These are phyloP conservation scores for Actinopyga echinites DNA, from an alignment of 53 echinoderm and acorn worm species.

Conservation along the genomic window DNA sequence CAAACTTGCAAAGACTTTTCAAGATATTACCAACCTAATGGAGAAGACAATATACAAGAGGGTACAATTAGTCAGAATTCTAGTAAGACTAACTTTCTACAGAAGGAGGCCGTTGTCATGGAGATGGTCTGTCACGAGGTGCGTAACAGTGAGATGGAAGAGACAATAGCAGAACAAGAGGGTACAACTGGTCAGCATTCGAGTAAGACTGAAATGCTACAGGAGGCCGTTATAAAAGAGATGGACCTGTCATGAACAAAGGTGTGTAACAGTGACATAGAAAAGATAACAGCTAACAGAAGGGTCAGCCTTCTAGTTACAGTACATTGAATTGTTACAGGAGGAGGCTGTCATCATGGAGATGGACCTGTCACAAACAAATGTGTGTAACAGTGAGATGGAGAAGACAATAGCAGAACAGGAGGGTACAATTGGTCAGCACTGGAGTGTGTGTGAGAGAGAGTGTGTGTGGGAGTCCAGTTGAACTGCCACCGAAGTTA, in stretches of 20 bases:
- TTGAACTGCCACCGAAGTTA: too few relatives aligned
- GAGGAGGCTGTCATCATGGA: background rate
- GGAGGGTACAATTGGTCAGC: background rate
- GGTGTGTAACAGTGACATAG: background rate
- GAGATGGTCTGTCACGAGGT: background rate
- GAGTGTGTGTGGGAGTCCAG: too few relatives aligned
- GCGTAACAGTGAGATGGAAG: background rate
- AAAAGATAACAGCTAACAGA: background rate
- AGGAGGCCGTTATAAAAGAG: background rate
- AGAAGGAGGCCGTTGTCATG: constrained; percentile 1
- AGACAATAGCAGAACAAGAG: background rate
- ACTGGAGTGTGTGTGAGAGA: background rate
- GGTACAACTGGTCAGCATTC: background rate
- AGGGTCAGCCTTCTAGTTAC: too few relatives aligned
- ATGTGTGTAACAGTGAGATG: background rate
- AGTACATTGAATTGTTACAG: background rate
- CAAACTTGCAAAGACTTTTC: too few relatives aligned
- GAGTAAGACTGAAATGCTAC: background rate
- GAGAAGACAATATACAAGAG: too few relatives aligned
- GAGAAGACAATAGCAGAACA: background rate
- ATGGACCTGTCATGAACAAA: background rate
- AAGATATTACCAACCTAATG: too few relatives aligned
- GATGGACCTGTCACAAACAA: constrained; percentile 2
- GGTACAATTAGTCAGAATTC: background rate
- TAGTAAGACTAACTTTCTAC: background rate